Percentiles rank a stretch among this genome's conserved stretches.
phyloP scores from a whole-genome alignment of 1,140 invertebrate genomes.

The Homalodisca vitripennis region DNA sequence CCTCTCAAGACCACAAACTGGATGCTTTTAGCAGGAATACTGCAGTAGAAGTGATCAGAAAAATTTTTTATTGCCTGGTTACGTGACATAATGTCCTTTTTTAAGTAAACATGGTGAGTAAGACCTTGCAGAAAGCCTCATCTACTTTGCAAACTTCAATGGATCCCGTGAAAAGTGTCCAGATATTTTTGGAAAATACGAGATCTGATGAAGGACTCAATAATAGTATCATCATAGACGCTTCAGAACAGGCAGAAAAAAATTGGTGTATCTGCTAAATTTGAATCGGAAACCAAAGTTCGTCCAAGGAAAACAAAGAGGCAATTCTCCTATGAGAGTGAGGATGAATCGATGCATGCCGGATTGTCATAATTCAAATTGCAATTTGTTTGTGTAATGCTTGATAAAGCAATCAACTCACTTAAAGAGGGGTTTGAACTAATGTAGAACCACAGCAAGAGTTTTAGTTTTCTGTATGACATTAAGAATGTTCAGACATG shows the following conservation, averaged over 20 bases:
- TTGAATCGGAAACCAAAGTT: conserved; percentile 27
- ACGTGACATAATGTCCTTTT: conserved; percentile 30
- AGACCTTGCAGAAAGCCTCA: conserved; percentile 19
- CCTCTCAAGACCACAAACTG: neutral
- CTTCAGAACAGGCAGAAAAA: conserved; percentile 27
- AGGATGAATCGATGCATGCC: neutral
- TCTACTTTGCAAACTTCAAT: neutral
- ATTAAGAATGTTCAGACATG: too few species aligned
- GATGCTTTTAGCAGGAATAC: conserved; percentile 3
- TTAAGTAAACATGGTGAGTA: conserved; percentile 32
- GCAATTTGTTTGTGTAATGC: neutral
- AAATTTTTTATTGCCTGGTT: conserved; percentile 27
- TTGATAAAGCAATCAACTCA: neutral
- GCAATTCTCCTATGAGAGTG: conserved; percentile 15
- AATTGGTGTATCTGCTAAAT: conserved; percentile 27
- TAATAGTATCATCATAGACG: conserved; percentile 24
- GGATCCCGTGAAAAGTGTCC: neutral
- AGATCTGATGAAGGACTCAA: conserved; percentile 25
- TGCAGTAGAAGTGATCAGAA: conserved; percentile 13
- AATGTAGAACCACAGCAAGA: neutral
- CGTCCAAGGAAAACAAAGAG: conserved; percentile 17
- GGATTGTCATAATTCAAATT: neutral
- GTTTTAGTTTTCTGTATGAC: neutral
- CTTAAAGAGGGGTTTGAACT: neutral
- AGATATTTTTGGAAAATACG: conserved; percentile 24